Conservation (phyloP, 2,113 vertebrate species). For the Ameiurus melas region DNA sequence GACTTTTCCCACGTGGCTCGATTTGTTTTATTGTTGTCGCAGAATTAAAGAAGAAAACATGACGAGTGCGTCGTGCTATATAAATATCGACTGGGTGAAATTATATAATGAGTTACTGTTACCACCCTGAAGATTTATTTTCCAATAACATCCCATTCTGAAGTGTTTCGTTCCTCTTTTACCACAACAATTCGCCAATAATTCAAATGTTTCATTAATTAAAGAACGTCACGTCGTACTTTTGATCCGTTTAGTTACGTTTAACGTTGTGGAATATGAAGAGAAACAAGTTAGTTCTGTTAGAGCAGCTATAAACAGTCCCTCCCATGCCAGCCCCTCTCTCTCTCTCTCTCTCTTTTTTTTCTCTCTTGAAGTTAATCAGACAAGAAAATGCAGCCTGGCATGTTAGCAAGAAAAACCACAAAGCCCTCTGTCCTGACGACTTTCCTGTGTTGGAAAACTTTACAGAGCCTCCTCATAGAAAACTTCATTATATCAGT, state of each 20-base stretch:
- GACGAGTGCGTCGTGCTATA: neutral
- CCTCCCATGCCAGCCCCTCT: slow-evolving; percentile 1
- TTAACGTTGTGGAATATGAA: neutral
- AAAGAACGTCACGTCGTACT: neutral
- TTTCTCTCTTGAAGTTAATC: slow-evolving; percentile 9
- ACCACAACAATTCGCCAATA: neutral
- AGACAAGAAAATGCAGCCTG: slow-evolving; percentile 25
- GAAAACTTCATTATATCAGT: neutral
- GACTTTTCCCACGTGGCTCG: neutral
- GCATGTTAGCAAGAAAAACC: slow-evolving; percentile 11
- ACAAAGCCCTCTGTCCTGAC: slow-evolving; percentile 5
- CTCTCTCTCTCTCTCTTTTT: neutral
- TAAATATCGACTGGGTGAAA: neutral
- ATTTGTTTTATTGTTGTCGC: neutral
- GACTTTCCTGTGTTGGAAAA: slow-evolving; percentile 1
- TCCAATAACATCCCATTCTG: neutral
- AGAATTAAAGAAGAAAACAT: neutral
- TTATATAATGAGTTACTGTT: neutral
- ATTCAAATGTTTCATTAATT: neutral
- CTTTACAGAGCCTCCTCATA: neutral
- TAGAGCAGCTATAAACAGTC: neutral
- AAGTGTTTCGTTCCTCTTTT: neutral
- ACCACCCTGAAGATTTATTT: neutral
- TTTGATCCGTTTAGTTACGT: too few relatives aligned
- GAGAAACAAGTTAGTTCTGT: neutral